A percentile compares a stretch with the other conserved stretches of the same genome.
Conservation (phyloP, 2,797 vertebrate species). For the Phalanger gymnotis region DNA sequence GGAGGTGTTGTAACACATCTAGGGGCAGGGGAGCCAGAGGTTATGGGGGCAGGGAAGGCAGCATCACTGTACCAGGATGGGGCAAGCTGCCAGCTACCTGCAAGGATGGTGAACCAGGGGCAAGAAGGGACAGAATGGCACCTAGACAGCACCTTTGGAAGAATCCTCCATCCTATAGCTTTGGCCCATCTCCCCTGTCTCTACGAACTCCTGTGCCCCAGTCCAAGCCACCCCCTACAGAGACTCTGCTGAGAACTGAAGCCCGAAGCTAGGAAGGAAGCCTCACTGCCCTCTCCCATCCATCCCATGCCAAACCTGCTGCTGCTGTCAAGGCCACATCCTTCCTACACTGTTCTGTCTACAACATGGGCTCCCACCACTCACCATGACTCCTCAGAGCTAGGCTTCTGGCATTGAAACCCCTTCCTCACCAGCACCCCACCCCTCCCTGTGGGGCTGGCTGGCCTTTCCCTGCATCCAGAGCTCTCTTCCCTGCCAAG, state of each 20-base stretch:
- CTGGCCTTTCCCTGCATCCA: not conserved
- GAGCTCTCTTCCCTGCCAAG: not conserved
- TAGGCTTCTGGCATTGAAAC: not conserved
- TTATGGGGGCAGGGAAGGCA: not conserved
- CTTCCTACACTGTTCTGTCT: not conserved
- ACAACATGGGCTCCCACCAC: not conserved
- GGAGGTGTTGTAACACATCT: conserved; percentile 91
- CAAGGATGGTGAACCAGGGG: not conserved
- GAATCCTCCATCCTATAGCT: not conserved
- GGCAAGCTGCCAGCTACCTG: not conserved
- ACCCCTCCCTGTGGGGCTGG: not conserved
- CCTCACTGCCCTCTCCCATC: not conserved
- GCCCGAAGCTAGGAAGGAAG: not conserved
- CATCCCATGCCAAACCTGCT: not conserved
- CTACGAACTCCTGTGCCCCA: not conserved
- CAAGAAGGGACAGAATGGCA: not conserved
- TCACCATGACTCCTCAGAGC: not conserved
- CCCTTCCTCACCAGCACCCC: not conserved
- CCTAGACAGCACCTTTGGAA: not conserved
- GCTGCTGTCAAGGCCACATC: not conserved
- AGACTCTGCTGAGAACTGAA: not conserved
- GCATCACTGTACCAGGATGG: not conserved
- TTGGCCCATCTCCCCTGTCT: not conserved
- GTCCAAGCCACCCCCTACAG: not conserved
- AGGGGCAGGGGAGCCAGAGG: not conserved